These are phyloP conservation scores for Ctenosaura bakeri DNA, from an alignment of 2,797 vertebrate genomes.

Conservation along the genomic window DNA sequence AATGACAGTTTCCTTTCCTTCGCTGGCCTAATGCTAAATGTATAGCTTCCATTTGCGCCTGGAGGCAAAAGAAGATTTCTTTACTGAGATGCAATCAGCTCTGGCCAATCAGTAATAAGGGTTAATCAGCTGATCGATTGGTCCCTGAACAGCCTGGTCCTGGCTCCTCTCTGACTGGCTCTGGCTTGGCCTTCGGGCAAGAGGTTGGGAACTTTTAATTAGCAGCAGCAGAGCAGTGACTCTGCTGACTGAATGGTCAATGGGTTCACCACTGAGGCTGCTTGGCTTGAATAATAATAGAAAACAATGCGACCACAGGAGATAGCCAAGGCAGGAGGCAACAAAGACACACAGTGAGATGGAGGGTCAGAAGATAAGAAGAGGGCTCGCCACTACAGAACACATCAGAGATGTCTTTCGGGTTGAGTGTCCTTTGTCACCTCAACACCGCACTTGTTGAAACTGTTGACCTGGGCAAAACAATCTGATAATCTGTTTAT, in stretches of 20 bases:
- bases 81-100: constrained; percentile 89
- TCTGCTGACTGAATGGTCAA: constrained; percentile 89
- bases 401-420: constrained; percentile 31
- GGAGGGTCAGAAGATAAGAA: constrained; percentile 82
- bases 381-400: constrained; percentile 79
- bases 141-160: constrained; percentile 78
- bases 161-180: constrained; percentile 85
- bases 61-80: constrained; percentile 85
- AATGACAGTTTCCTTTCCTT: constrained; percentile 60
- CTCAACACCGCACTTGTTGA: constrained; percentile 23
- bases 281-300: constrained; percentile 89
- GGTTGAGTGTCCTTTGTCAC: constrained; percentile 36
- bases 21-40: constrained; percentile 78
- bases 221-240: constrained; percentile 83
- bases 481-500: constrained; percentile 32
- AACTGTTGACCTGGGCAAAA: constrained; percentile 6
- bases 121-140: constrained; percentile 93
- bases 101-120: constrained; percentile 91
- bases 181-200: constrained; percentile 84
- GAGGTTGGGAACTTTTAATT: constrained; percentile 96
- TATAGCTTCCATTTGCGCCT: constrained; percentile 80
- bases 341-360: constrained; percentile 73
- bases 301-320: constrained; percentile 81
- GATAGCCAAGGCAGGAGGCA: constrained; percentile 60
- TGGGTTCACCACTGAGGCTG: constrained; percentile 88